Conservation (phyloP, 2,113 vertebrate genomes). For the Ascaphus truei region DNA sequence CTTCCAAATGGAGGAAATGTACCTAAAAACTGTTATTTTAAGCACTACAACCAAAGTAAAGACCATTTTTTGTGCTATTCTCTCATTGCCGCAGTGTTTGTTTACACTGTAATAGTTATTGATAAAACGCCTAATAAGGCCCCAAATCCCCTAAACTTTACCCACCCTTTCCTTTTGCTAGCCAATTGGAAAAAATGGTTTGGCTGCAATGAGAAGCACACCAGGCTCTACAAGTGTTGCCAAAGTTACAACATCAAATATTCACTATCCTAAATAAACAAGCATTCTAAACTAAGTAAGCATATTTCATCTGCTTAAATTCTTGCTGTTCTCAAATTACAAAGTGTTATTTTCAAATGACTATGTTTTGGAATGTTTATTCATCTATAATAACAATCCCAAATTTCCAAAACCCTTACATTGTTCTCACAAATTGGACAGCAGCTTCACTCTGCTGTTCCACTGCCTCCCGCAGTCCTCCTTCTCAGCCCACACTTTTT, state of each 20-base stretch:
- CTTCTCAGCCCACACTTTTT: background rate
- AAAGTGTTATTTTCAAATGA: background rate
- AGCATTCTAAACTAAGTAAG: background rate
- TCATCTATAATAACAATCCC: background rate
- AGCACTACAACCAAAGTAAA: background rate
- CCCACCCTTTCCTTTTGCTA: background rate
- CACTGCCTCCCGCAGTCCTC: background rate
- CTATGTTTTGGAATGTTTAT: background rate
- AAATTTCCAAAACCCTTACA: background rate
- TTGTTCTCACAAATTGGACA: background rate
- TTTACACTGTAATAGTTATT: background rate
- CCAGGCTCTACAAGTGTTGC: background rate
- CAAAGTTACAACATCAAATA: background rate
- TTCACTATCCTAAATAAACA: background rate
- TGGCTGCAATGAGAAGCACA: background rate
- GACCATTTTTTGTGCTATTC: background rate
- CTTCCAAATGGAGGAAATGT: slow-evolving; percentile 1
- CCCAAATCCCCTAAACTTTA: background rate
- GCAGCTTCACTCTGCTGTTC: background rate
- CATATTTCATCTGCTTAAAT: background rate
- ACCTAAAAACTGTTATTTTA: slow-evolving; percentile 13
- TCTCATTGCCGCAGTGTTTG: too few species aligned
- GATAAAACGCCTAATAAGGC: background rate
- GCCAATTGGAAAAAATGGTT: background rate
- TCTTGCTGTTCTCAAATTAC: background rate